Evolutionary conservation across 2,888 invertebrate species (phyloP).

Genomic region (Meteorus colon): DNA sequence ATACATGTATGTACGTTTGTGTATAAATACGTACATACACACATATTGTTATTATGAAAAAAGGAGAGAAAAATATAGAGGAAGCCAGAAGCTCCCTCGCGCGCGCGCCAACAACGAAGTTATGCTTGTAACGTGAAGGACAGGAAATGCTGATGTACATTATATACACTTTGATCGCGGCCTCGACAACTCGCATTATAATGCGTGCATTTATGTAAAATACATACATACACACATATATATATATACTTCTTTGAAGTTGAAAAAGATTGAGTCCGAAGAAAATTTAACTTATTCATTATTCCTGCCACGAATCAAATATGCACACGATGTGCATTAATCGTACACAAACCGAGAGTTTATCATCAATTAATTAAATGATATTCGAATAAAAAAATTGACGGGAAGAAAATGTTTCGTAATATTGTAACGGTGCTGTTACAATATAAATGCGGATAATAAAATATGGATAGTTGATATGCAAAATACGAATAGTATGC

Average conservation of each 20-base stretch:
- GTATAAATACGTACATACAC: neutral
- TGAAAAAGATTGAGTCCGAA: slow-evolving; percentile 1
- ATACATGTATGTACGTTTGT: neutral
- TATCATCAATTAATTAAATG: neutral
- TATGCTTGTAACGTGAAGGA: slow-evolving; percentile 35
- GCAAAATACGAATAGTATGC: neutral
- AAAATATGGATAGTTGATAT: neutral
- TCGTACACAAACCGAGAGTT: slow-evolving; percentile 20
- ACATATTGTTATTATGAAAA: neutral
- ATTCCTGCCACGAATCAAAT: slow-evolving; percentile 28
- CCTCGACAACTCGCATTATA: slow-evolving; percentile 6
- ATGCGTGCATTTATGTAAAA: slow-evolving; percentile 15
- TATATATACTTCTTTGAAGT: slow-evolving; percentile 6
- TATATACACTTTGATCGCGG: slow-evolving; percentile 19
- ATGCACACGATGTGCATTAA: slow-evolving; percentile 28
- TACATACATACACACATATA: too few relatives aligned
- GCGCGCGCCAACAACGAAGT: slow-evolving; percentile 21
- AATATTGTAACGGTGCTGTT: too few relatives aligned
- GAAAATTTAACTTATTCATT: slow-evolving; percentile 26
- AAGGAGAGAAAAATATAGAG: slow-evolving; percentile 6
- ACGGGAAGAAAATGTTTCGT: neutral
- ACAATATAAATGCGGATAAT: neutral
- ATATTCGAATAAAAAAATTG: neutral
- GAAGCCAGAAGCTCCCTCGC: slow-evolving; percentile 15
- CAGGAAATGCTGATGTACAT: slow-evolving; percentile 39